phyloP scores from a whole-genome alignment of 2,797 vertebrate species.

The Holocentrus rufus region DNA sequence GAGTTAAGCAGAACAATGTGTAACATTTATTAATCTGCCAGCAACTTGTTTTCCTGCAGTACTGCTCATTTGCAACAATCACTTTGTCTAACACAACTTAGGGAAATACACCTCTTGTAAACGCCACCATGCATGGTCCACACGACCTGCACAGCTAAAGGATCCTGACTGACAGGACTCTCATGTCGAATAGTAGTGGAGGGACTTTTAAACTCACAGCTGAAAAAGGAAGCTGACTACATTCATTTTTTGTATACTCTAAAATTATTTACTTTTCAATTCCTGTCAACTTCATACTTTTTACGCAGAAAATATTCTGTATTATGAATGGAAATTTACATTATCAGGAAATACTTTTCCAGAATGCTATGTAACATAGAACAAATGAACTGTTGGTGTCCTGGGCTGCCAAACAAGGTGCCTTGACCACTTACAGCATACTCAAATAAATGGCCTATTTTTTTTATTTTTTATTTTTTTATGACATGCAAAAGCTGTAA shows the following conservation, averaged over 20 bases:
- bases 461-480: slow-evolving; percentile 6
- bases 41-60: slow-evolving; percentile 5
- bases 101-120: slow-evolving; percentile 6
- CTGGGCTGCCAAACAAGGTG: slow-evolving; percentile 15
- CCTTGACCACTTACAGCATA: slow-evolving; percentile 14
- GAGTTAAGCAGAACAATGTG: slow-evolving; percentile 44
- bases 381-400: slow-evolving; percentile 26
- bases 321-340: slow-evolving; percentile 32
- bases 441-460: slow-evolving; percentile 15
- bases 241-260: slow-evolving; percentile 21
- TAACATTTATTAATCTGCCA: slow-evolving; percentile 57
- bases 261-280: slow-evolving; percentile 31
- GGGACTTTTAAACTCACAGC: slow-evolving; percentile 56
- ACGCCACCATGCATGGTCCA: background rate
- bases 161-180: slow-evolving; percentile 3
- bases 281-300: slow-evolving; percentile 48
- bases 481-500: slow-evolving; percentile 21
- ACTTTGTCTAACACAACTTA: slow-evolving; percentile 27
- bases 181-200: slow-evolving; percentile 32
- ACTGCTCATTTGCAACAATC: slow-evolving; percentile 14
- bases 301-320: slow-evolving; percentile 21
- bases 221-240: slow-evolving; percentile 50
- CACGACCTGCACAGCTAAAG: slow-evolving; percentile 11
- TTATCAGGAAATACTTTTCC: slow-evolving; percentile 1
- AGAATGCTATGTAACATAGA: slow-evolving; percentile 7